Base-by-base conservation (phyloP, 2,797 vertebrate species). In the Gymnothorax reevesii region DNA sequence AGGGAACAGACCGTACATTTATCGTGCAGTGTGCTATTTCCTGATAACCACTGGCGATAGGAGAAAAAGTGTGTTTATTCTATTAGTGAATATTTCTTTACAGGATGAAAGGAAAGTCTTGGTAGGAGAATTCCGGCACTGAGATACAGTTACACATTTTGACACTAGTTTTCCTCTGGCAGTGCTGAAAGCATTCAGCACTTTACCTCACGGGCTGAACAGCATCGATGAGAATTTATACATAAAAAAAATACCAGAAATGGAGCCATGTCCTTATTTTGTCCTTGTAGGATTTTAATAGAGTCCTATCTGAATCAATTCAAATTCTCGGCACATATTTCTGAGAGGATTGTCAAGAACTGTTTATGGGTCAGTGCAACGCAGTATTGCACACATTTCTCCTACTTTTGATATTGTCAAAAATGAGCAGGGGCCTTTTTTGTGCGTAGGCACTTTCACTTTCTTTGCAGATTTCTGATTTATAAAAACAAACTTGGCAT, bases 41-140 rank as follows among this genome's bases (percentile, higher is more conserved):
- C 89, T 94, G 93, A 93, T 93, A 92, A 95, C 92, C 94, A 77
- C 73, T 77, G 33, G 27, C 25, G 49, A 5, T 75, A 17, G 25
- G 12, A 17, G 17, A 77, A 27, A 77, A 17, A 75, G 33, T 86
- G 64, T 62, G 84, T 84, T 91, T 87, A 15, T 49, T 4, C 27
- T 13, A 91, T 92, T 88, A 90, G 88, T 89, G 84, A 87, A 88
- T 89, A 20, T n/a, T 71, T 17, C 33, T 15, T 75, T 33, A 55
- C 2, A n/a, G 2, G 5, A 8, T 79, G 52, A 15, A 33, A 54
- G 42, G 13, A 52, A 49, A 7, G 75, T 22, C 42, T 42, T 13
- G 25, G 22, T 8, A 13, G 20, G 69, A 7, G 25, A 59, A 52
- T 42, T 33, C 75, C 25, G 33, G 83, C 89, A 87, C 85, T 88